Evolutionary conservation across 2,113 vertebrate species (phyloP).

Genomic region (Gymnorhina tibicen): DNA sequence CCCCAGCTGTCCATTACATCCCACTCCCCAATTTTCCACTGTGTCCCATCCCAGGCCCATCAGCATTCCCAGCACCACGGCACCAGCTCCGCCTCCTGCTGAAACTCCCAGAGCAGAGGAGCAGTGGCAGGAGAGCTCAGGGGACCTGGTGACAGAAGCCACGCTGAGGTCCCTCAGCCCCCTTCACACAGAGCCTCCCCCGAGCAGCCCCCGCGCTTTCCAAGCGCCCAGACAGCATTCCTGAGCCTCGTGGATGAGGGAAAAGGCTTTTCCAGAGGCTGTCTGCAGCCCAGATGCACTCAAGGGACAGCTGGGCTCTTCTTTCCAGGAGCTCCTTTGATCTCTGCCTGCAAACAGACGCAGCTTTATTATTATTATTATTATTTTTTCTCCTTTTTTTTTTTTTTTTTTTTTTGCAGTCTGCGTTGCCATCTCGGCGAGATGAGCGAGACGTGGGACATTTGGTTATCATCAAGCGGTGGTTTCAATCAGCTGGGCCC

Average conservation of each 20-base stretch:
- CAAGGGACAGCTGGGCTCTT: background rate
- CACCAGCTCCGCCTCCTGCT: background rate
- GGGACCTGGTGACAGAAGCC: background rate
- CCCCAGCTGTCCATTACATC: no score
- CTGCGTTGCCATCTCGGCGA: background rate
- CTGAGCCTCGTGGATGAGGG: background rate
- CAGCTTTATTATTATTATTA: background rate
- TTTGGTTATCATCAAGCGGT: slow-evolving; percentile 15
- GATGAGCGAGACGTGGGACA: slow-evolving; percentile 17
- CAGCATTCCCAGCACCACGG: background rate
- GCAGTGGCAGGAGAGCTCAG: background rate
- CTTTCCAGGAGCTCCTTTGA: slow-evolving; percentile 64
- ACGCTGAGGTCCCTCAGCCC: background rate
- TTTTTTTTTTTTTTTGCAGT: background rate
- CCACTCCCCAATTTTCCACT: background rate
- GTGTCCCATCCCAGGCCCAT: background rate
- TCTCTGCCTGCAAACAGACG: background rate
- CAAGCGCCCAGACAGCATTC: background rate
- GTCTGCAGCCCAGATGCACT: slow-evolving; percentile 74
- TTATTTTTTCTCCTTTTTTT: background rate
- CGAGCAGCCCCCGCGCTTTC: background rate
- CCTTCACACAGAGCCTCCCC: background rate
- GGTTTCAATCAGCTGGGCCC: slow-evolving; percentile 12
- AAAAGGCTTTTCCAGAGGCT: background rate
- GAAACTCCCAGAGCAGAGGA: background rate